These are phyloP conservation scores for Dioctria rufipes DNA, from an alignment of 2,888 invertebrate species.

Conservation along the genomic window DNA sequence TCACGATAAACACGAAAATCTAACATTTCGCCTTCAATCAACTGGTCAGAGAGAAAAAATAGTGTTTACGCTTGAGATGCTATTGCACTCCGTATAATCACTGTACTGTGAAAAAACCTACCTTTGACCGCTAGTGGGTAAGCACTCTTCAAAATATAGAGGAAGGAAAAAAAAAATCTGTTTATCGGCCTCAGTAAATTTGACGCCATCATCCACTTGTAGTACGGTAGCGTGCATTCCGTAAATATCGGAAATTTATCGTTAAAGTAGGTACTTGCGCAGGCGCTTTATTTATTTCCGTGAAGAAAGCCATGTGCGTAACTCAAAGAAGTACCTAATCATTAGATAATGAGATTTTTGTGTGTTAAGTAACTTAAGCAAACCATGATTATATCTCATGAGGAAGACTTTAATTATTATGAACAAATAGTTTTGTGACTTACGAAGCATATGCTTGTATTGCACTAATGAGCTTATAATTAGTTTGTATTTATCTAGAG, in stretches of 20 bases:
- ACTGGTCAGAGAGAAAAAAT: slow-evolving; percentile 17
- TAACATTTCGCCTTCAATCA: slow-evolving; percentile 37
- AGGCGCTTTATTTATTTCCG: not conserved
- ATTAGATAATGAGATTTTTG: not conserved
- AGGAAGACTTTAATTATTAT: not conserved
- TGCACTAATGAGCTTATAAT: too few species aligned
- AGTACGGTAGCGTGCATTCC: not conserved
- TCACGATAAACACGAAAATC: slow-evolving; percentile 14
- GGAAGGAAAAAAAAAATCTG: too few species aligned
- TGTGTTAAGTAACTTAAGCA: not conserved
- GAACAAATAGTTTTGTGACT: too few species aligned
- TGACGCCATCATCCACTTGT: not conserved
- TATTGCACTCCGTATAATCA: slow-evolving; percentile 2
- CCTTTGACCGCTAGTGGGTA: slow-evolving; percentile 16
- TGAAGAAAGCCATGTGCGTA: not conserved
- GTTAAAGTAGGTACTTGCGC: not conserved
- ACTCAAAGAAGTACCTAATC: not conserved
- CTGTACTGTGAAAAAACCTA: slow-evolving; percentile 11
- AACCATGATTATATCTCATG: not conserved
- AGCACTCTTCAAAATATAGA: not conserved
- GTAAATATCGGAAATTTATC: not conserved
- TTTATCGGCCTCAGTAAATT: not conserved
- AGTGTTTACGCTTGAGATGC: slow-evolving; percentile 17
- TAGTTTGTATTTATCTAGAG: too few species aligned
- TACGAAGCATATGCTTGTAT: too few species aligned